A percentile compares a stretch with the other conserved stretches of the same genome.
Conservation (phyloP, 1,140 invertebrate genomes). For the Neuroterus valhalla region DNA sequence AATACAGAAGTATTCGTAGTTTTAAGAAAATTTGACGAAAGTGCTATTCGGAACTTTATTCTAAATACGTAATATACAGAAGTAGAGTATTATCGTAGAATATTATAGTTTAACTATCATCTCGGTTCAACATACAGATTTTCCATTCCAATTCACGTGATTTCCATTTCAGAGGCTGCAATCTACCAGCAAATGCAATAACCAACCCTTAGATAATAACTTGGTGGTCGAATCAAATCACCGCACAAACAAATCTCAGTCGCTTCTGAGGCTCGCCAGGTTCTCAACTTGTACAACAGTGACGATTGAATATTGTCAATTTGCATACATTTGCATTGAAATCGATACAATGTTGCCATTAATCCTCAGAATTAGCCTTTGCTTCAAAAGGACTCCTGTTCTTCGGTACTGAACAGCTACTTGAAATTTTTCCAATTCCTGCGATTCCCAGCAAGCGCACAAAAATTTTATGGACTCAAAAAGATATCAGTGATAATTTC, state of each 20-base stretch:
- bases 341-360: slow-evolving; percentile 7
- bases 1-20: too few relatives aligned
- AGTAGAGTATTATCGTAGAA: too few relatives aligned
- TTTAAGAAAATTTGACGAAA: too few relatives aligned
- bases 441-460: slow-evolving; percentile 41
- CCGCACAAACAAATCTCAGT: too few relatives aligned
- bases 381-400: neutral
- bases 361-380: slow-evolving; percentile 5
- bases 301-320: slow-evolving; percentile 21
- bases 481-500: neutral
- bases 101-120: neutral
- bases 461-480: neutral
- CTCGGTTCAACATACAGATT: neutral
- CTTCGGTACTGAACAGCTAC: slow-evolving; percentile 35
- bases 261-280: neutral
- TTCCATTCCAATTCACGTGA: neutral
- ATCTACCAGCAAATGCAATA: neutral
- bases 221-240: slow-evolving; percentile 10
- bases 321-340: slow-evolving; percentile 31
- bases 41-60: too few relatives aligned
- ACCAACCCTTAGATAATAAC: slow-evolving; percentile 1
- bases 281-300: slow-evolving; percentile 15
- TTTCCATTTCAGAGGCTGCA: neutral
- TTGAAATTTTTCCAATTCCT: slow-evolving; percentile 47
- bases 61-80: neutral